Evolutionary conservation across 2,888 invertebrate genomes (phyloP), one percentile per base, ranked within the genome.

Genomic region (Agonopterix arenella): DNA sequence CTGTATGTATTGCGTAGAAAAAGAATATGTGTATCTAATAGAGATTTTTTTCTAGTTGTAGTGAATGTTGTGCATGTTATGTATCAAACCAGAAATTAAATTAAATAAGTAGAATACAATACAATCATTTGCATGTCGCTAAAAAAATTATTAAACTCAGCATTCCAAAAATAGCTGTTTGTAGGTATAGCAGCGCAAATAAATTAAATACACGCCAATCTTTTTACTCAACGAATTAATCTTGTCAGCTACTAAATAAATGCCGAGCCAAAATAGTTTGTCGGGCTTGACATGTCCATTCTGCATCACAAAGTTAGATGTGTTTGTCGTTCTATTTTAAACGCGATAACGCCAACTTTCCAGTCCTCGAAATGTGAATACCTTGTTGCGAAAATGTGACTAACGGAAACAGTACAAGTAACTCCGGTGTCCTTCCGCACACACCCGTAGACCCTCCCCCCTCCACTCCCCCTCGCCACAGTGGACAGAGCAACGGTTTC

Each of bases 341-440:
- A 88, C 76, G 78, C 86, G 88, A 88, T 88, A 89, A 86, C 80
- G 84, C 82, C 76, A 88, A 86, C 86, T 88, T 86, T 80, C 78
- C 81, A 84, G 83, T 80, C 75, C 85, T 86, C 85, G 80, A 86
- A 89, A 89, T 89, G 88, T 85, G 88, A 89, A 88, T 89, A 84
- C 83, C 86, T 85, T 89, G 88, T 89, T 81, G 88, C 76, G 84
- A 86, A 88, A 89, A 88, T 89, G 88, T 86, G 86, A 86, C 88
- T 88, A 86, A 76, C 86, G 86, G 86, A 88, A 85, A 88, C 85
- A 81, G 80, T 72, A 78, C 86, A 84, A 86, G 85, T 84, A 84
- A 85, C 82, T 83, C 74, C 64, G 52, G 77, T 73, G 83, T 83
- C 81, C 81, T 81, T 76, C 66, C 71, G 64, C 67, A 75, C 70